Percentiles rank a stretch among this genome's conserved stretches.
Evolutionary conservation across 53 echinoderm and acorn worm species (phyloP).

Genomic region (Arbacia lixula): DNA sequence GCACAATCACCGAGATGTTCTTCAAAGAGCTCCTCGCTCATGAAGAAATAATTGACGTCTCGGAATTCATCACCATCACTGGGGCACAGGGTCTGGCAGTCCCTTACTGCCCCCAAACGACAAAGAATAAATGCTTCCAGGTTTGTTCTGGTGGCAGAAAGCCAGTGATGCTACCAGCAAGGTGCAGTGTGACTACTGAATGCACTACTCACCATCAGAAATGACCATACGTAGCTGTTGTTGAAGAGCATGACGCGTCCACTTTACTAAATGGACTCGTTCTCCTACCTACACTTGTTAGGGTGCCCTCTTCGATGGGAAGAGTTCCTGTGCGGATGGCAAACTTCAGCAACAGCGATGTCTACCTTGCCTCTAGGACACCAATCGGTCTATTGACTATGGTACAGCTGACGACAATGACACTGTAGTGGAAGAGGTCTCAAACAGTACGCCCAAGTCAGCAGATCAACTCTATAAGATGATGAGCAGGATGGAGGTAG

Average conservation of each 20-base stretch:
- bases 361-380: not conserved
- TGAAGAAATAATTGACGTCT: too few relatives aligned
- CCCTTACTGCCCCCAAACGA: not conserved
- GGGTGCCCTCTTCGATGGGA: not conserved
- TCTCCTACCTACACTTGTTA: not conserved
- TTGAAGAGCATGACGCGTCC: not conserved
- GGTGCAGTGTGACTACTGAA: too few relatives aligned
- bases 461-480: too few relatives aligned
- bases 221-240: not conserved
- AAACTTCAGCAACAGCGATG: not conserved
- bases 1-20: too few relatives aligned
- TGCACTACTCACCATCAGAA: not conserved
- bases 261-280: not conserved
- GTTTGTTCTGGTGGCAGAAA: not conserved
- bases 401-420: too few relatives aligned
- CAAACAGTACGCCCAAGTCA: too few relatives aligned
- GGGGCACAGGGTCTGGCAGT: too few relatives aligned
- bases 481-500: too few relatives aligned
- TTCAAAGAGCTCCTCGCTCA: too few relatives aligned
- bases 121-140: not conserved
- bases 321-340: not conserved
- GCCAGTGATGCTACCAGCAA: not conserved
- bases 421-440: too few relatives aligned
- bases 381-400: too few relatives aligned
- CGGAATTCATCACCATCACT: too few relatives aligned